Conservation (phyloP, 2,797 vertebrate species). For the Triplophysa yarkandensis region DNA sequence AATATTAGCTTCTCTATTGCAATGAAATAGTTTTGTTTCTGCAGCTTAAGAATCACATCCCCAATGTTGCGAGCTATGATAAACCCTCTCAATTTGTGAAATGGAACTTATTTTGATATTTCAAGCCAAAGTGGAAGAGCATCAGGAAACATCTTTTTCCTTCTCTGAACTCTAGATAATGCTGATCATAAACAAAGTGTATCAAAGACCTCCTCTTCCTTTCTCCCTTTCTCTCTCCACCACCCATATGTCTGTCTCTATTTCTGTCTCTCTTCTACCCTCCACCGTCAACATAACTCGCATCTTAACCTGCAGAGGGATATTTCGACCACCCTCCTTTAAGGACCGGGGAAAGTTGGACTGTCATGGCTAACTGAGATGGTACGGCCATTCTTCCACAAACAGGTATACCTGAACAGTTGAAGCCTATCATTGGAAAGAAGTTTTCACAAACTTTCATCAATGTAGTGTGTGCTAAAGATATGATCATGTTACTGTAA, state of each 20-base stretch:
- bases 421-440: too few species aligned
- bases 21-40: slow-evolving; percentile 15
- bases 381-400: too few species aligned
- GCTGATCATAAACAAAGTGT: slow-evolving; percentile 7
- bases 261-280: slow-evolving; percentile 9
- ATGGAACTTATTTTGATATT: slow-evolving; percentile 46
- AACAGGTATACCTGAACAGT: too few species aligned
- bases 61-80: neutral
- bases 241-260: neutral
- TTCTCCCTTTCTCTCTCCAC: neutral
- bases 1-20: slow-evolving; percentile 9
- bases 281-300: neutral
- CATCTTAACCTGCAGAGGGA: neutral
- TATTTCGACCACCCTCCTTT: neutral
- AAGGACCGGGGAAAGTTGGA: too few species aligned
- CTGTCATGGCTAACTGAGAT: too few species aligned
- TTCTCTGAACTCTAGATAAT: slow-evolving; percentile 59
- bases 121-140: slow-evolving; percentile 56
- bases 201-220: slow-evolving; percentile 6
- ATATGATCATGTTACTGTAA: too few species aligned
- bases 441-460: too few species aligned
- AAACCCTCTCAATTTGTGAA: neutral
- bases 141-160: slow-evolving; percentile 74
- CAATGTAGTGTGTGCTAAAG: too few species aligned
- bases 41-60: slow-evolving; percentile 17